phyloP scores from a whole-genome alignment of 2,113 vertebrate species.

The Catharus minimus region DNA sequence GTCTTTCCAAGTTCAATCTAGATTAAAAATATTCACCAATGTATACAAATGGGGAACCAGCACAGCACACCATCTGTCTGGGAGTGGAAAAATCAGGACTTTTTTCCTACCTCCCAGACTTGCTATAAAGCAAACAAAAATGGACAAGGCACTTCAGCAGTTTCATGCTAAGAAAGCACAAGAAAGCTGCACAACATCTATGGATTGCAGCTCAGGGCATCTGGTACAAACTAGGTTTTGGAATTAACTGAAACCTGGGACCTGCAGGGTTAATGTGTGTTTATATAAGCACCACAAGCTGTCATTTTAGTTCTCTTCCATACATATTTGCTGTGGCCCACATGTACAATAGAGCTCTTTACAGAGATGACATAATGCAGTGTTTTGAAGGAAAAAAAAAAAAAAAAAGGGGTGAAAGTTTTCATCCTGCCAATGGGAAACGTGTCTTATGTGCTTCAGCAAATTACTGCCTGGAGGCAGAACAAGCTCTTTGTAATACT shows the following conservation, averaged over 20 bases:
- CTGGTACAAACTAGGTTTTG: neutral
- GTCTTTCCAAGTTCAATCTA: neutral
- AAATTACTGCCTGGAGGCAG: conserved; percentile 57
- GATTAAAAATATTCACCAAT: neutral
- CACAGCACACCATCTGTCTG: neutral
- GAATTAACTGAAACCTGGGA: neutral
- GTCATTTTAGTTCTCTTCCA: conserved; percentile 2
- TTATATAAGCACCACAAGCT: conserved; percentile 1
- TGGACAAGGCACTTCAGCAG: neutral
- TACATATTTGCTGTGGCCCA: neutral
- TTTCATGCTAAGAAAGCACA: neutral
- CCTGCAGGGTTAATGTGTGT: conserved; percentile 13
- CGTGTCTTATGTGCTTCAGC: conserved; percentile 10
- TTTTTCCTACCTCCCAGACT: neutral
- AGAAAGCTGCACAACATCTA: neutral
- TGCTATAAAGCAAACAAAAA: neutral
- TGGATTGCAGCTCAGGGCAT: neutral
- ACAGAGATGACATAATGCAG: conserved; percentile 38
- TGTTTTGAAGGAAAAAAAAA: neutral
- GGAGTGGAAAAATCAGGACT: neutral
- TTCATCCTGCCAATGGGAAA: conserved; percentile 49
- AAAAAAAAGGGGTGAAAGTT: conserved; percentile 3
- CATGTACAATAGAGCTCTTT: conserved; percentile 23
- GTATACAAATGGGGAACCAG: neutral
- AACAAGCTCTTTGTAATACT: conserved; percentile 57